Base-by-base conservation (phyloP, 2,888 invertebrate species). In the Rhopalosiphum nymphaeae region DNA sequence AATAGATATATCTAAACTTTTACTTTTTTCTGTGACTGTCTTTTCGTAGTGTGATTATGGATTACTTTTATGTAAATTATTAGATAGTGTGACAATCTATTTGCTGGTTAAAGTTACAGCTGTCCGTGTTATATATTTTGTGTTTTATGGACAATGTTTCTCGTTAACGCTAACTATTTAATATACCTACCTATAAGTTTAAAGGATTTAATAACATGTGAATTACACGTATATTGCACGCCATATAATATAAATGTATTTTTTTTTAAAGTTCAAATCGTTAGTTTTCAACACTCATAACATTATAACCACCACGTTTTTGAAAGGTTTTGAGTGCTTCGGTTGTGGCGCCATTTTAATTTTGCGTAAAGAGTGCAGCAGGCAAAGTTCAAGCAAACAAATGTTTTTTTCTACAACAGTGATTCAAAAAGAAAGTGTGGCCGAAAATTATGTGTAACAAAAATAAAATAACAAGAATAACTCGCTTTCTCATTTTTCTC, bases 351-450 rank as follows among this genome's bases (percentile, higher is more conserved):
- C 53, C 88, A 53, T 92, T 88, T 88, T 29, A 49, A 49, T 88
- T 49, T 88, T 67, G 9, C 9, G 10, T 21, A 25, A 29, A 88
- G 29, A 42, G 67, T 67, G 42, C 67, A 67, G 7, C n/a, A 25
- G 78, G 86, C 25, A 92, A 92, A 88, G 92, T 92, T 92, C 92
- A 88, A 67, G 42, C 61, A 3, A n/a, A 49, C 11, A 11, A 61
- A 56, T 16, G 16, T 84, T 36, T 86, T 21, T 26, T 92, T 46
- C 13, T 25, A 25, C 56, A 7, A 25, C 7, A 56, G 56, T 25
- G 26, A 26, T 57, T 57, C 7, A 29, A 29, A 61, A 61, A 29
- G 10, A 11, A 61, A 29, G 57, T 26, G 9, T 26, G 26, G 57
- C 57, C 26, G 10, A 53, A 53, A 53, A 13, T 53, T 16, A 53